Percentiles rank a stretch among this genome's conserved stretches.
Evolutionary conservation across 2,113 vertebrate genomes (phyloP).

Genomic region (Paramisgurnus dabryanus): DNA sequence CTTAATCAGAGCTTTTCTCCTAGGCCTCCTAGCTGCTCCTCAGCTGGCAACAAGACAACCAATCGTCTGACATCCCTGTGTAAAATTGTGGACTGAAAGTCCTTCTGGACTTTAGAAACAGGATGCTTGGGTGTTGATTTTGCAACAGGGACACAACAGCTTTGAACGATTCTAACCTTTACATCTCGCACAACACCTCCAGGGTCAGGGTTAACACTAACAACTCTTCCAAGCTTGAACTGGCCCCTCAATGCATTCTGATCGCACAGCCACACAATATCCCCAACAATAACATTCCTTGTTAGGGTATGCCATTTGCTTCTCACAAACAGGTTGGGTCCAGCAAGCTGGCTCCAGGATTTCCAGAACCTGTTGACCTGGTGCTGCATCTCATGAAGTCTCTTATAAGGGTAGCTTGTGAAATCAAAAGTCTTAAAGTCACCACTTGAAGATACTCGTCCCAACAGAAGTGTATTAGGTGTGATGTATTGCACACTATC

Average conservation of each 20-base stretch:
- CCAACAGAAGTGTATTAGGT: neutral
- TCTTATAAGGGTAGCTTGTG: conserved; percentile 47
- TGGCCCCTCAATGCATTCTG: conserved; percentile 22
- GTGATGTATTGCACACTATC: neutral
- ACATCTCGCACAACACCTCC: neutral
- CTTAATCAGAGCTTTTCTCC: neutral
- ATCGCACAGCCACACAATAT: conserved; percentile 43
- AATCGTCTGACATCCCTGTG: neutral
- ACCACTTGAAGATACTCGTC: conserved; percentile 18
- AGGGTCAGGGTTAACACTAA: neutral
- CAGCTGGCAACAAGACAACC: neutral
- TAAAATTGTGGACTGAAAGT: neutral
- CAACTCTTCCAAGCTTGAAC: neutral
- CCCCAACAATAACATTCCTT: conserved; percentile 31
- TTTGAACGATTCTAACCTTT: neutral
- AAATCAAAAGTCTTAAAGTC: conserved; percentile 38
- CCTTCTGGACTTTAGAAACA: neutral
- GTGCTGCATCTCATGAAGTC: conserved; percentile 23
- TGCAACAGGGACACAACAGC: neutral
- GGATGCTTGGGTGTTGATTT: neutral
- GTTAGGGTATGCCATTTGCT: conserved; percentile 47
- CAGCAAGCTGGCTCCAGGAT: conserved; percentile 45
- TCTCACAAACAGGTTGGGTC: conserved; percentile 43
- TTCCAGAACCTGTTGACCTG: conserved; percentile 41
- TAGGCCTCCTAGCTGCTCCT: neutral